These are phyloP conservation scores for Endomychus coccineus DNA, from an alignment of 2,888 invertebrate genomes.

Conservation along the genomic window DNA sequence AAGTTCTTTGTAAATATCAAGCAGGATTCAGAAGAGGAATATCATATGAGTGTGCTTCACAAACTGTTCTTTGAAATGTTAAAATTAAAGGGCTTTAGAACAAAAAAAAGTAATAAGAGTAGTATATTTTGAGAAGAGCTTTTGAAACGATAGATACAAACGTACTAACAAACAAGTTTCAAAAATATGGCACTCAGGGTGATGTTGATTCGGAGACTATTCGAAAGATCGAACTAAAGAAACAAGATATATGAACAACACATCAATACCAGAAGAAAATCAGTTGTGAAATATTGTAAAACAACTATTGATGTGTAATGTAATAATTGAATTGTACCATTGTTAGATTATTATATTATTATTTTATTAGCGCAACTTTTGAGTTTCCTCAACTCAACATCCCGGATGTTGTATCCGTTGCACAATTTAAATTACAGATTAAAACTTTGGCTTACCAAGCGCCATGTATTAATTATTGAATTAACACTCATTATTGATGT, in stretches of 20 bases:
- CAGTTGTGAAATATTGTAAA: too few relatives aligned
- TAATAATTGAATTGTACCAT: too few relatives aligned
- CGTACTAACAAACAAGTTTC: neutral
- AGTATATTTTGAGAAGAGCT: neutral
- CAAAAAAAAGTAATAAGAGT: neutral
- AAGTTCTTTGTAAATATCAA: conserved; percentile 3
- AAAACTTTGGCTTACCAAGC: too few relatives aligned
- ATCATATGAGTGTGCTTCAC: conserved; percentile 3
- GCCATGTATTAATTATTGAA: too few relatives aligned
- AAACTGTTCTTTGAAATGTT: conserved; percentile 1
- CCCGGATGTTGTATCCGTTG: too few relatives aligned
- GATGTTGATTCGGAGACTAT: neutral
- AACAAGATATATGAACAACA: neutral
- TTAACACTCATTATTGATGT: too few relatives aligned
- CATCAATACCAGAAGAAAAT: neutral
- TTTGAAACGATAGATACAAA: conserved; percentile 2
- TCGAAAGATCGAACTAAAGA: neutral
- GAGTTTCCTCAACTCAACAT: too few relatives aligned
- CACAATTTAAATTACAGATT: too few relatives aligned
- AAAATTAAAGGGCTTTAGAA: conserved; percentile 1
- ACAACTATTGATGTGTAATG: too few relatives aligned
- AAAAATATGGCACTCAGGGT: neutral
- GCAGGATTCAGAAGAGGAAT: conserved; percentile 2
- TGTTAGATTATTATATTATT: too few relatives aligned
- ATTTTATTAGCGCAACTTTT: too few relatives aligned